phyloP scores from a whole-genome alignment of 2,797 vertebrate genomes.

The Xyrichtys novacula region DNA sequence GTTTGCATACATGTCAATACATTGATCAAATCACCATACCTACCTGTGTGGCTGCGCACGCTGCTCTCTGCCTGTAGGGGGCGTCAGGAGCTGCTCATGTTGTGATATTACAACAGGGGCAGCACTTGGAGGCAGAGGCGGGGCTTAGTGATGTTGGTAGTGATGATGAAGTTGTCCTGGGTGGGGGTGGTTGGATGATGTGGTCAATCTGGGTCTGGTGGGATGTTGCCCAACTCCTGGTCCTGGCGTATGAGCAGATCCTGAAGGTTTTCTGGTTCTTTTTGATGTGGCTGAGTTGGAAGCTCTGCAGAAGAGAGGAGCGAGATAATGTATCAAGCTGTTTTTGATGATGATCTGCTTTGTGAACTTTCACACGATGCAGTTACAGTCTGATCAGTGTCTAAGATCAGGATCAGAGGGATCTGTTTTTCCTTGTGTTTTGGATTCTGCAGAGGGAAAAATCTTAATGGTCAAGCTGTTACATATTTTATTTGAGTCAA shows the following conservation, averaged over 20 bases:
- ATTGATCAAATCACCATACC: slow-evolving; percentile 26
- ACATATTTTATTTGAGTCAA: no score
- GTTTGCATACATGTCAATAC: no score
- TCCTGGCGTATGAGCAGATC: slow-evolving; percentile 35
- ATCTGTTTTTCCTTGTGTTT: no score
- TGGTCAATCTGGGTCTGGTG: neutral
- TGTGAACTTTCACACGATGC: no score
- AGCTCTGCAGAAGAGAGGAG: slow-evolving; percentile 47
- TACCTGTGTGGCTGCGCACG: slow-evolving; percentile 71
- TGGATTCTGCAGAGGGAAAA: no score
- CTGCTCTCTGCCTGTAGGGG: slow-evolving; percentile 16
- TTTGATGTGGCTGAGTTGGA: slow-evolving; percentile 43
- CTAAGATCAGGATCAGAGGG: no score
- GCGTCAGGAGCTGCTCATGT: slow-evolving; percentile 58
- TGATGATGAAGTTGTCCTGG: neutral
- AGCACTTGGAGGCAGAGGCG: neutral
- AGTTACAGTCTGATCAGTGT: no score
- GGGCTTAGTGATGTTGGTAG: neutral
- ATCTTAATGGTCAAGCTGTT: neutral
- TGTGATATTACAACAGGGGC: neutral
- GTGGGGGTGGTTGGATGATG: neutral
- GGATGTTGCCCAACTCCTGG: slow-evolving; percentile 12
- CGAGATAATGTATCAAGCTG: neutral
- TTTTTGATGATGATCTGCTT: no score
- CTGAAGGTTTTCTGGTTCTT: slow-evolving; percentile 59